Evolutionary conservation across 1,140 invertebrate species (phyloP), one percentile per base, ranked within the genome.

Genomic region (Camponotus vicinus): DNA sequence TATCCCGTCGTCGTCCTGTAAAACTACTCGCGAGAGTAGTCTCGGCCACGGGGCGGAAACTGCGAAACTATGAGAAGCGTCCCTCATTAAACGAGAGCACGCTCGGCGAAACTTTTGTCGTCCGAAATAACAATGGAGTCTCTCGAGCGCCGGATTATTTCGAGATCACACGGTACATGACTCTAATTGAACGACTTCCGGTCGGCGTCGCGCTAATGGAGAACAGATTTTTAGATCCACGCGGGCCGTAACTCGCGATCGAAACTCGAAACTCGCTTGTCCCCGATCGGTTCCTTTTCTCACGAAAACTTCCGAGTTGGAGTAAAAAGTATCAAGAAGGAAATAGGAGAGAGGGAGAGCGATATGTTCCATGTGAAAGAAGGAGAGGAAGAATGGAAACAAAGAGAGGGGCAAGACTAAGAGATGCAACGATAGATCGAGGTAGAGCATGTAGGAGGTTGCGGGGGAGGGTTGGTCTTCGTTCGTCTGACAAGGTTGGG

Each of bases 141-240:
- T 83, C 79, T 83, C 79, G 79, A 83, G 79, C 79, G 70, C 59
- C 37, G 45, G 45, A 69, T 89, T 83, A 86, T 89, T 89, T 89
- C 73, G 88, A 83, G 85, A 89, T 84, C 77, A 78, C 84, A 83
- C 71, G 88, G 88, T 87, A 87, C 78, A 90, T 61, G 85, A 85
- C 63, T 87, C 79, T 89, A 90, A 90, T 87, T 87, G 89, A 87
- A 90, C 78, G 79, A 89, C 85, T 89, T 89, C 79, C 78, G 79
- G 77, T 75, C 73, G 73, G 75, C 88, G 63, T 87, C 79, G 70
- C 78, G 59, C 75, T 87, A 87, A 90, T 83, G 77, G 71, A 15
- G 83, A 90, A 88, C 89, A 90, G 89, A 90, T 90, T 90, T 78
- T 70, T 61, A 57, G 40, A 69, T 59, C 49, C 18, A 57, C 57